These are phyloP conservation scores for Mormyrops attenuatus DNA, from an alignment of 2,797 vertebrate species.

Conservation along the genomic window DNA sequence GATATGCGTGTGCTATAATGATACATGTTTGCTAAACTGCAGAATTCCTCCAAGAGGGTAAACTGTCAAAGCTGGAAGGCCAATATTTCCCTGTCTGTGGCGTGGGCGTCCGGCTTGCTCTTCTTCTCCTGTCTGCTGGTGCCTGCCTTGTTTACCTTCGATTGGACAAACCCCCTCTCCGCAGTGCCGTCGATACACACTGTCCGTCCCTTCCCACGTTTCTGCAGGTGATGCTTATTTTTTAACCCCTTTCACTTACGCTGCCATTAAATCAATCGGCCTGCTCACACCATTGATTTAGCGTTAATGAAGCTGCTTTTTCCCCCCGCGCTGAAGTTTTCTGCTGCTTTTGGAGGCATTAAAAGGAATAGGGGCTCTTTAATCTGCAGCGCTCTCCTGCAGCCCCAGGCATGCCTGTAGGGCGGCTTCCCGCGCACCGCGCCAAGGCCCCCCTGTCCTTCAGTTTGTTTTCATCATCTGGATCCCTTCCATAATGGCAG, in stretches of 20 bases:
- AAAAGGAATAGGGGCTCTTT: constrained; percentile 89
- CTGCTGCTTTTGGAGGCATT: constrained; percentile 67
- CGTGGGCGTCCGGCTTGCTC: not conserved
- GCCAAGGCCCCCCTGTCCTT: constrained; percentile 43
- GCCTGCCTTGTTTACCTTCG: not conserved
- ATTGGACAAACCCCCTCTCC: constrained; percentile 35
- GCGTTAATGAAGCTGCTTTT: constrained; percentile 47
- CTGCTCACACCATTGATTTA: constrained; percentile 50
- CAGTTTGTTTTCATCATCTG: constrained; percentile 55
- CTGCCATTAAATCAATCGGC: constrained; percentile 53
- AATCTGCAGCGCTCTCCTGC: constrained; percentile 81
- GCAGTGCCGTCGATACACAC: constrained; percentile 36
- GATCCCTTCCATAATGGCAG: constrained; percentile 52
- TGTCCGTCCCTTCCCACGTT: not conserved
- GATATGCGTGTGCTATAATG: not conserved
- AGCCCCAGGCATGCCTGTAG: constrained; percentile 83
- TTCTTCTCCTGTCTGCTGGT: not conserved
- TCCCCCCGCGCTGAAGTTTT: constrained; percentile 34
- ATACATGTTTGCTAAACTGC: not conserved
- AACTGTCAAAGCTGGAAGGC: not conserved
- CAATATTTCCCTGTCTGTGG: not conserved
- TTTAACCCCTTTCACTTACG: constrained; percentile 55
- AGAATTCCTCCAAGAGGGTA: not conserved
- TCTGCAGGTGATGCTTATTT: constrained; percentile 46
- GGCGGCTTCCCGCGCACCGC: constrained; percentile 36